Evolutionary conservation across 1,140 invertebrate genomes (phyloP), one percentile per base, ranked within the genome.

Genomic region (Bombus consobrinus): DNA sequence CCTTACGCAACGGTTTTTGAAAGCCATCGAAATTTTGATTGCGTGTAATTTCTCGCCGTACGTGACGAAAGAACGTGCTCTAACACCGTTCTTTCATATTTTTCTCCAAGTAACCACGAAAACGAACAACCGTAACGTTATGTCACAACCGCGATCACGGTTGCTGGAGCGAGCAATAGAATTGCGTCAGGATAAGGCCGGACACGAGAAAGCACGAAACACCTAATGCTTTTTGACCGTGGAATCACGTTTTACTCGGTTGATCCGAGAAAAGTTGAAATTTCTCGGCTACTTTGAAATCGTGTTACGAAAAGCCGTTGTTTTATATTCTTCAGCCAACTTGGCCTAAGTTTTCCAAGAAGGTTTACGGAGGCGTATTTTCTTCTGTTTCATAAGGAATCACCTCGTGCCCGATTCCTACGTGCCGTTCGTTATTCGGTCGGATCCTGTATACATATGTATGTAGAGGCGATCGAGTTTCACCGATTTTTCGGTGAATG

Each of bases 131-230:
- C 34, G 59, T 69, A n/a, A 59, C 73, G 71, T 37, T 59, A 72
- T 90, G 80, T 87, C 37, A 85, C 81, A 87, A 91, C 83, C 73
- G 37, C 68, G 41, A 82, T 10, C 81, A 53, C 77, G 83, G 34
- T 37, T 68, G 69, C 39, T 37, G 22, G 28, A 34, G 37, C 37
- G 39, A 47, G 18, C 59, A 28, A 83, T 41, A 39, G 59, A 87
- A 59, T 74, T 89, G 83, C 72, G 68, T 68, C 32, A 78, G 66
- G 64, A 68, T 62, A 76, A 83, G 28, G 47, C 43, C 62, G 37
- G 41, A 2, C 41, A 28, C 53, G 39, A 71, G 79, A 80, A 69
- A 84, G 59, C 74, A 81, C 13, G 28, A 12, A 25, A 25, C 8
- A 10, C 9, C 41, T 22, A 53, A 28, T 22, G 12, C 9, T 43